These are phyloP conservation scores for Aphrophora alni DNA, from an alignment of 2,888 invertebrate genomes.

Conservation along the genomic window DNA sequence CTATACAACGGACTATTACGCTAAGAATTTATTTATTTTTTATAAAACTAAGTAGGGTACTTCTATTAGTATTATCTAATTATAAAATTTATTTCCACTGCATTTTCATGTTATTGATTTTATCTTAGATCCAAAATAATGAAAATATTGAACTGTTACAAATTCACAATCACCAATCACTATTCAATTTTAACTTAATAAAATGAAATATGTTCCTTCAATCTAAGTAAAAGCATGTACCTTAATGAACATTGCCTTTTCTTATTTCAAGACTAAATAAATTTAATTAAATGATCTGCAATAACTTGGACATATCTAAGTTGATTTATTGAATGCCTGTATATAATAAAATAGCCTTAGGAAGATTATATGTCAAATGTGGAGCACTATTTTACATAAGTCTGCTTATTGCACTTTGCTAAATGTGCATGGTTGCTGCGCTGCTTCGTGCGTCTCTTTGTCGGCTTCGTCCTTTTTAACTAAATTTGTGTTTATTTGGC, in stretches of 20 bases:
- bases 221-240: not conserved
- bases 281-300: not conserved
- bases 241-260: constrained; percentile 1
- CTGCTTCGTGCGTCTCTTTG: not conserved
- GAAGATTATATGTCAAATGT: not conserved
- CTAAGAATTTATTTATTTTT: too few relatives aligned
- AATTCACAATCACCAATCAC: too few relatives aligned
- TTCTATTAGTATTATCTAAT: too few relatives aligned
- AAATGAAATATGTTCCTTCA: not conserved
- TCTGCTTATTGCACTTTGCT: not conserved
- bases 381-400: not conserved
- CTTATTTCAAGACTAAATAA: not conserved
- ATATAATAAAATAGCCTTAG: not conserved
- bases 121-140: too few relatives aligned
- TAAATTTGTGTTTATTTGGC: not conserved
- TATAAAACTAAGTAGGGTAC: too few relatives aligned
- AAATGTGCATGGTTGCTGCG: not conserved
- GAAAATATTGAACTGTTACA: too few relatives aligned
- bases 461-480: not conserved
- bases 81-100: too few relatives aligned
- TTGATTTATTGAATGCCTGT: not conserved
- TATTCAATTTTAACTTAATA: too few relatives aligned
- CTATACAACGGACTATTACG: too few relatives aligned
- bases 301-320: constrained; percentile 6
- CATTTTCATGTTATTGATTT: too few relatives aligned